These are phyloP conservation scores for Gymnosoma rotundatum DNA, from an alignment of 2,888 invertebrate genomes.

Conservation along the genomic window DNA sequence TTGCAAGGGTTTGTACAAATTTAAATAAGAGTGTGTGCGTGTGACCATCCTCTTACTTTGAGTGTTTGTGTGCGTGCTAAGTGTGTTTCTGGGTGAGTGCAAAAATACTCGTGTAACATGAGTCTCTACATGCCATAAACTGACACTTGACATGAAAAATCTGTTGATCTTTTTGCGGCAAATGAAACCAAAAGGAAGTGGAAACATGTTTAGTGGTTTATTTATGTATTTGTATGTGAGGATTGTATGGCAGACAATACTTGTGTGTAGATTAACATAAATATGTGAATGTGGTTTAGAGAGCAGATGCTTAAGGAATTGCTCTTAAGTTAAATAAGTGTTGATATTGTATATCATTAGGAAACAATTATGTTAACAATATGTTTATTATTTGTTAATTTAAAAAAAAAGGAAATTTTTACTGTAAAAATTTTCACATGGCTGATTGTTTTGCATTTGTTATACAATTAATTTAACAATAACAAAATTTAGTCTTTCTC, in stretches of 20 bases:
- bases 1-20: slow-evolving; percentile 25
- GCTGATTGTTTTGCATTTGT: too few relatives aligned
- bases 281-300: not conserved
- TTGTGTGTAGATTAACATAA: slow-evolving; percentile 30
- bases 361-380: too few relatives aligned
- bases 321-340: too few relatives aligned
- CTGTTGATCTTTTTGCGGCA: slow-evolving; percentile 8
- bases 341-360: too few relatives aligned
- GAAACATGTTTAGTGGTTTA: slow-evolving; percentile 55
- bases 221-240: slow-evolving; percentile 49
- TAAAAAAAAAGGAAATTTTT: too few relatives aligned
- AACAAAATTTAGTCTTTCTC: too few relatives aligned
- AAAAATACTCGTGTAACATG: slow-evolving; percentile 35
- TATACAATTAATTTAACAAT: too few relatives aligned
- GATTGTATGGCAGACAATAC: slow-evolving; percentile 22
- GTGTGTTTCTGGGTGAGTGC: slow-evolving; percentile 11
- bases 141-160: slow-evolving; percentile 63
- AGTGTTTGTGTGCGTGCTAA: not conserved
- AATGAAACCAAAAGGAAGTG: slow-evolving; percentile 11
- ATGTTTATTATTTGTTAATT: too few relatives aligned
- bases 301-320: too few relatives aligned
- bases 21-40: not conserved
- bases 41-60: too few relatives aligned
- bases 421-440: too few relatives aligned
- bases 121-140: slow-evolving; percentile 52